phyloP scores from a whole-genome alignment of 2,113 vertebrate genomes.

The Gila orcuttii region DNA sequence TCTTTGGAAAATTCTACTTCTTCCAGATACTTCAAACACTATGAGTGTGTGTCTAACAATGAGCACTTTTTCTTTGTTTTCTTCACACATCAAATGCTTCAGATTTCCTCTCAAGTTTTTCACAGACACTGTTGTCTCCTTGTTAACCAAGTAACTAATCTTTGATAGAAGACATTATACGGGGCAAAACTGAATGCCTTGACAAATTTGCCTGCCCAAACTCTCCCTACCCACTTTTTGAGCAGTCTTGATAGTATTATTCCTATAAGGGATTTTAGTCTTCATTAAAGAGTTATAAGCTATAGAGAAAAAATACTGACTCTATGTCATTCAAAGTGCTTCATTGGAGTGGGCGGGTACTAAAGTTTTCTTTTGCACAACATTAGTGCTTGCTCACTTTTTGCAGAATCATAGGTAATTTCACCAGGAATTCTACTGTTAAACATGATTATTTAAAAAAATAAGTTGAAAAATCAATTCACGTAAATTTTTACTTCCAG shows the following conservation, averaged over 20 bases:
- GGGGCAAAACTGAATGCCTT: not conserved
- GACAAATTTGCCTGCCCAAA: not conserved
- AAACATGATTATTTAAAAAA: too few relatives aligned
- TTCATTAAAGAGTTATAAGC: too few relatives aligned
- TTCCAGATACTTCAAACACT: conserved; percentile 10
- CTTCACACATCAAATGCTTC: not conserved
- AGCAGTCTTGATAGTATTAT: not conserved
- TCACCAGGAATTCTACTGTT: too few relatives aligned
- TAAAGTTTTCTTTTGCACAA: too few relatives aligned
- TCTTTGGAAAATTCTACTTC: not conserved
- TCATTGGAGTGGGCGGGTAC: too few relatives aligned
- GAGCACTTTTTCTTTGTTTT: not conserved
- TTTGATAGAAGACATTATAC: not conserved
- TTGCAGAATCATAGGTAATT: too few relatives aligned
- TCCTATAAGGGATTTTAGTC: not conserved
- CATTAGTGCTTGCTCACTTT: too few relatives aligned
- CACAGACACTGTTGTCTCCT: not conserved
- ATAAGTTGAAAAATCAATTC: not conserved
- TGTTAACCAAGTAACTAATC: not conserved
- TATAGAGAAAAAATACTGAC: too few relatives aligned
- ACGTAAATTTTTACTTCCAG: not conserved
- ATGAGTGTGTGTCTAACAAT: not conserved
- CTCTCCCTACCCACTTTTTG: too few relatives aligned
- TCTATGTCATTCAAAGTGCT: too few relatives aligned
- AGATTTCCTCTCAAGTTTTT: conserved; percentile 9